phyloP scores from a whole-genome alignment of 2,113 vertebrate genomes.

The Calonectris borealis region DNA sequence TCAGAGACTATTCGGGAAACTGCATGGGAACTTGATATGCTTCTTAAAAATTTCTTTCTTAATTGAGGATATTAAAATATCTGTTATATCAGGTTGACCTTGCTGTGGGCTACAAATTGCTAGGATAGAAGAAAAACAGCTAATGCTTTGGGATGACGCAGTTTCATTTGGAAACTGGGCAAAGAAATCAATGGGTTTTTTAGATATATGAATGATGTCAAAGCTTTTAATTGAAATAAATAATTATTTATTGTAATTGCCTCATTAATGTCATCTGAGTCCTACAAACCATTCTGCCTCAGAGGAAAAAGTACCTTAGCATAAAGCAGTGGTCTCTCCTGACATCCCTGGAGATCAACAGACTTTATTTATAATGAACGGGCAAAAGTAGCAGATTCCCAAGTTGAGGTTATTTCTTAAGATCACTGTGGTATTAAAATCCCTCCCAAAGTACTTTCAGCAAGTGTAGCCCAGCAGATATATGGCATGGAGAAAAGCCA shows the following conservation, averaged over 20 bases:
- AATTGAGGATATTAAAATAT: not conserved
- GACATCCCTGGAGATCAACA: not conserved
- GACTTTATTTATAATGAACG: not conserved
- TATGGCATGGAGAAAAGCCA: not conserved
- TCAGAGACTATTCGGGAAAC: not conserved
- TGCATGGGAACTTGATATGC: not conserved
- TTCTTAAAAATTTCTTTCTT: not conserved
- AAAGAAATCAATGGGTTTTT: not conserved
- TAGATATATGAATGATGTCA: not conserved
- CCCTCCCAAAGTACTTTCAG: not conserved
- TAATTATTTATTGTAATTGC: not conserved
- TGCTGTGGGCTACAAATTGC: not conserved
- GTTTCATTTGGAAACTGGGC: not conserved
- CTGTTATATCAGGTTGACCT: not conserved
- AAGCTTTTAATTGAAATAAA: not conserved
- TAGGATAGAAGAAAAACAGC: not conserved
- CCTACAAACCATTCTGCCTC: not conserved
- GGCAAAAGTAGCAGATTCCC: not conserved
- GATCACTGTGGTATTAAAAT: not conserved
- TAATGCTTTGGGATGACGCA: not conserved
- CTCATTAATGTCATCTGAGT: not conserved
- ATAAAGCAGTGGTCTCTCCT: not conserved
- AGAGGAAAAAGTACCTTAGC: not conserved
- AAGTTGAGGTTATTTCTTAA: not conserved
- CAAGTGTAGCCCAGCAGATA: not conserved